A percentile compares a stretch with the other conserved stretches of the same genome.
phyloP scores from a whole-genome alignment of 2,888 invertebrate species.

The Lasioglossum calceatum region DNA sequence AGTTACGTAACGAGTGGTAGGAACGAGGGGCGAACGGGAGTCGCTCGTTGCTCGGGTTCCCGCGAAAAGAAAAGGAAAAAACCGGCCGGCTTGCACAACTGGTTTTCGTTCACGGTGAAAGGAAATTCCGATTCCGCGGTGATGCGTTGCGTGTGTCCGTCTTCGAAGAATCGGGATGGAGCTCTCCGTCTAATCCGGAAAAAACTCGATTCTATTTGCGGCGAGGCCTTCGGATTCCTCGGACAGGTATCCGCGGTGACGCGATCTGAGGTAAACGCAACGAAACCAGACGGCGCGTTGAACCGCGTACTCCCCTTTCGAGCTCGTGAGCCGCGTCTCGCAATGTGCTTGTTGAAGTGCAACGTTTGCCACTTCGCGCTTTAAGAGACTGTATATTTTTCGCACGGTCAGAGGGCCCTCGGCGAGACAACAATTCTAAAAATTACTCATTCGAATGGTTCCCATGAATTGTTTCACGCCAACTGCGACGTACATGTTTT shows the following conservation, averaged over 20 bases:
- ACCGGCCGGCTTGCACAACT: conserved; percentile 55
- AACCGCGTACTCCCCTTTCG: not conserved
- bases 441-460: not conserved
- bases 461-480: not conserved
- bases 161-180: conserved; percentile 59
- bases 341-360: not conserved
- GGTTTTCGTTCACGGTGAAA: conserved; percentile 71
- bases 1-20: conserved; percentile 43
- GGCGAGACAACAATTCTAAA: not conserved
- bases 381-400: not conserved
- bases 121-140: conserved; percentile 72
- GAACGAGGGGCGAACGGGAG: conserved; percentile 16
- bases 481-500: not conserved
- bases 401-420: not conserved
- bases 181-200: conserved; percentile 50
- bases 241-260: conserved; percentile 36
- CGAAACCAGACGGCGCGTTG: conserved; percentile 20
- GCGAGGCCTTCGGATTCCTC: conserved; percentile 45
- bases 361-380: not conserved
- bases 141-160: conserved; percentile 61
- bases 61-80: conserved; percentile 14
- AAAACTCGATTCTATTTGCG: conserved; percentile 56
- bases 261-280: conserved; percentile 45
- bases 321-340: not conserved
- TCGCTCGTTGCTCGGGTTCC: not conserved